Percentiles rank a stretch among this genome's conserved stretches.
Conservation (phyloP, 37 sponge, comb jelly and placozoan genomes). For the Dysidea cf. avara region DNA sequence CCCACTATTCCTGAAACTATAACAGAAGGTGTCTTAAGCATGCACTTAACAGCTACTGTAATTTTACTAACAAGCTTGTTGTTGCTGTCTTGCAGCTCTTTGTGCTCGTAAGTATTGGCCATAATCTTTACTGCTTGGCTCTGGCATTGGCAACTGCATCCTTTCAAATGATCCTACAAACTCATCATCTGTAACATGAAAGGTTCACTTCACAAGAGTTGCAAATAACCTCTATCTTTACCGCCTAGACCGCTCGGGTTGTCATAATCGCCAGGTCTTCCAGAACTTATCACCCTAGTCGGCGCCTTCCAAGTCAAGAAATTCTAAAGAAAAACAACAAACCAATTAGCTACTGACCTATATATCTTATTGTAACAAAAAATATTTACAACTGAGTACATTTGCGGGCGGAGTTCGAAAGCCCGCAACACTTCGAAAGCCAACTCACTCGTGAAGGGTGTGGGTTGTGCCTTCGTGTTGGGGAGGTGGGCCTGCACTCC, state of each 20-base stretch:
- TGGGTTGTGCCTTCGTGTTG: conserved; percentile 78
- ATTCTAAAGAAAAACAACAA: conserved; percentile 32
- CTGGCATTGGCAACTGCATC: conserved; percentile 41
- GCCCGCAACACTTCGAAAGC: too few relatives aligned
- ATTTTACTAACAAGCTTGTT: background rate
- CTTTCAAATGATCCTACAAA: conserved; percentile 13
- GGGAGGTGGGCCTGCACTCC: conserved; percentile 65
- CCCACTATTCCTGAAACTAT: too few relatives aligned
- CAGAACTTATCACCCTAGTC: background rate
- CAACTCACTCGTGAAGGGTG: conserved; percentile 55
- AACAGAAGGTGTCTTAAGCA: too few relatives aligned
- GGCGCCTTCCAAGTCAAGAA: conserved; percentile 82
- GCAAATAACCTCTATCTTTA: too few relatives aligned
- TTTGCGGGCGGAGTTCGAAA: too few relatives aligned
- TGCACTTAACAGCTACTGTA: too few relatives aligned
- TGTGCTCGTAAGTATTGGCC: conserved; percentile 36
- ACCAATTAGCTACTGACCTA: background rate
- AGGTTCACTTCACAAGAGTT: too few relatives aligned
- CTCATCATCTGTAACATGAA: conserved; percentile 39
- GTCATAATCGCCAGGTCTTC: too few relatives aligned
- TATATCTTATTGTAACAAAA: background rate
- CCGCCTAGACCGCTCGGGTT: too few relatives aligned
- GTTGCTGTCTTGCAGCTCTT: background rate
- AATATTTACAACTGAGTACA: background rate
- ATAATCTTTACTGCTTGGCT: conserved; percentile 70